Percentiles rank a stretch among this genome's conserved stretches.
Evolutionary conservation across 2,797 vertebrate species (phyloP).

Genomic region (Acrossocheilus wenchowensis): DNA sequence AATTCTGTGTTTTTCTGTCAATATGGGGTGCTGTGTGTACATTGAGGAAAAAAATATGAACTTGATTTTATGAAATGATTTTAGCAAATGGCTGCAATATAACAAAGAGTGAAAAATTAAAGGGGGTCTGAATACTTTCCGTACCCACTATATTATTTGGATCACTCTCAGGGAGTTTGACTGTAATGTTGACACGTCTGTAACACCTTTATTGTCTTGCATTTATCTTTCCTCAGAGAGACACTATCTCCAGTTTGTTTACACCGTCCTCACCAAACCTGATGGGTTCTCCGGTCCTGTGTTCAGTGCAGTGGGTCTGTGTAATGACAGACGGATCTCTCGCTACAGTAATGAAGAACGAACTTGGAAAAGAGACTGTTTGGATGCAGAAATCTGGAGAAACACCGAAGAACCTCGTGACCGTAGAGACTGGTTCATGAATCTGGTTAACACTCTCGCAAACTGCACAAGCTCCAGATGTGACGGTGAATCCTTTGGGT

Average conservation of each 20-base stretch:
- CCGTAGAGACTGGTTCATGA: background rate
- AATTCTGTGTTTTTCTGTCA: too few species aligned
- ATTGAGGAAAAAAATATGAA: too few species aligned
- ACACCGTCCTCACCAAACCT: background rate
- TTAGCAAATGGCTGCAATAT: too few species aligned
- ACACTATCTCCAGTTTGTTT: background rate
- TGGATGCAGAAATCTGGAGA: background rate
- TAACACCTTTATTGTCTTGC: too few species aligned
- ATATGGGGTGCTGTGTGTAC: too few species aligned
- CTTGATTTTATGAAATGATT: too few species aligned
- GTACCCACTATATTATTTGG: too few species aligned
- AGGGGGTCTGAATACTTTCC: too few species aligned
- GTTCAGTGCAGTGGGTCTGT: conserved; percentile 20
- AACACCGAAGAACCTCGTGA: rapidly evolving
- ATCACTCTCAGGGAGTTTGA: too few species aligned
- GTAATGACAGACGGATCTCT: background rate
- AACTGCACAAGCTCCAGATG: conserved; percentile 5
- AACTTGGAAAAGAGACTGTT: background rate
- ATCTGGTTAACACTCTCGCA: background rate
- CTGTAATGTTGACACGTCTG: too few species aligned
- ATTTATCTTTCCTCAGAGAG: background rate
- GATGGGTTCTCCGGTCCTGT: background rate
- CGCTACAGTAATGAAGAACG: background rate
- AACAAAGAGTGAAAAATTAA: too few species aligned
- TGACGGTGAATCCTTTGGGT: background rate